phyloP scores from a whole-genome alignment of 2,888 invertebrate species.

The Eupithecia exiguata region DNA sequence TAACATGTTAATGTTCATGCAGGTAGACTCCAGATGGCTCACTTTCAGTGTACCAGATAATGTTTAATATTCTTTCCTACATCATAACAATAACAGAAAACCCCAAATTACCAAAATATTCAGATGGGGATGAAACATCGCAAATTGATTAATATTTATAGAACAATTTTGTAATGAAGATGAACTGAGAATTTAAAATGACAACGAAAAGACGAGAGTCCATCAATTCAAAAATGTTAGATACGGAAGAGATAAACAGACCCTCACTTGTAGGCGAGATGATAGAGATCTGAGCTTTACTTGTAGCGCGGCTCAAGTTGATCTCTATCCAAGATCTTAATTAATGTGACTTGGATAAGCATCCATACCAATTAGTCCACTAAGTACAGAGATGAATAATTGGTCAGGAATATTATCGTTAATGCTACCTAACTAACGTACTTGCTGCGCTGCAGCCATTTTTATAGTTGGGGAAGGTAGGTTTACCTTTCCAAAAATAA shows the following conservation, averaged over 20 bases:
- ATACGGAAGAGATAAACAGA: conserved; percentile 10
- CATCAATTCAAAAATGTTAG: conserved; percentile 8
- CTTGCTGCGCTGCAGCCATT: background rate
- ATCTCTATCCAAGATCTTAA: conserved; percentile 39
- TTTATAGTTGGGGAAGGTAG: background rate
- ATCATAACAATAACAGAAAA: background rate
- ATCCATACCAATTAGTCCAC: conserved; percentile 33
- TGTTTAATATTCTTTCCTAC: background rate
- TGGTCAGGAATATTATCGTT: background rate
- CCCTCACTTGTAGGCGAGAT: conserved; percentile 9
- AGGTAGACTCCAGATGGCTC: conserved; percentile 34
- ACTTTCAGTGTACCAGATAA: background rate
- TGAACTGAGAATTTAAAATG: background rate
- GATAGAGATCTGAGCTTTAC: conserved; percentile 37
- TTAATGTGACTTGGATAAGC: conserved; percentile 37
- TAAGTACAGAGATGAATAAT: conserved; percentile 5
- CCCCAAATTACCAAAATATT: background rate
- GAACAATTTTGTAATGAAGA: too few relatives aligned
- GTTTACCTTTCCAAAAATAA: conserved; percentile 10
- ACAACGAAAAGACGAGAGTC: background rate
- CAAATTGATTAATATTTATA: too few relatives aligned
- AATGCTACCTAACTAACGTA: background rate
- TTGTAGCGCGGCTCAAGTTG: conserved; percentile 28
- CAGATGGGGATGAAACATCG: background rate
- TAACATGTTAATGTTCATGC: conserved; percentile 31